Base-by-base conservation (phyloP, 2,113 vertebrate genomes). In the Vulpes ferrilata region DNA sequence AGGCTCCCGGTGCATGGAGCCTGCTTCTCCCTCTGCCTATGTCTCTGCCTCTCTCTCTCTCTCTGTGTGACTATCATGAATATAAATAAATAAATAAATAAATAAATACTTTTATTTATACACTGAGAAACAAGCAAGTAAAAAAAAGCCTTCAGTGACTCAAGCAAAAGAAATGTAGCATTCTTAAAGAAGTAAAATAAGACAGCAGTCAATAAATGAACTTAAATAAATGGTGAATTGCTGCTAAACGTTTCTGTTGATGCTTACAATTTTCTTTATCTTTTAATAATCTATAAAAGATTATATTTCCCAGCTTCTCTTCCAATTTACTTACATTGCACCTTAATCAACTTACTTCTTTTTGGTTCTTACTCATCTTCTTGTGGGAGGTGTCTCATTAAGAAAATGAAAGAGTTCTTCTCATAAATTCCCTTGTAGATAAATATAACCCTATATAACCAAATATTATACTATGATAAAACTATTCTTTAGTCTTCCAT, bases 81-180 rank as follows among this genome's bases (percentile, higher is more conserved):
- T 38, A 38, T 38, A 38, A 38, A 38, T 38, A 38, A 38, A 38
- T 38, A 38, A 38, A 38, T 38, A 38, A 38, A 38, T 38, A 38
- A 38, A 38, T 38, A 38, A 38, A 38, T 38, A 38, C 38, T 38
- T 38, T 95, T 85, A 85, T 79, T 60, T 95, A 90, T 30, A 95
- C 51, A 5, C 11, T 95, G 35, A 85, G 80, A 48, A 90, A 95
- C 35, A 85, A 90, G 8, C 80, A 95, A 55, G 94, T 90, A 78
- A 90, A 86, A 71, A 78, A 78, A 65, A 90, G 35, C 60, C 22
- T 90, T 78, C 30, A 51, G 48, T 11, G 11, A 74, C 23, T n/a
- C 27, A 48, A 30, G 82, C 10, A 82, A 88, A 88, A 88, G 57
- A 93, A 48, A 43, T 43, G 43, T 10, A 23, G 30, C n/a, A 30